phyloP scores from a whole-genome alignment of 2,113 vertebrate genomes.

The Callocephalon fimbriatum region DNA sequence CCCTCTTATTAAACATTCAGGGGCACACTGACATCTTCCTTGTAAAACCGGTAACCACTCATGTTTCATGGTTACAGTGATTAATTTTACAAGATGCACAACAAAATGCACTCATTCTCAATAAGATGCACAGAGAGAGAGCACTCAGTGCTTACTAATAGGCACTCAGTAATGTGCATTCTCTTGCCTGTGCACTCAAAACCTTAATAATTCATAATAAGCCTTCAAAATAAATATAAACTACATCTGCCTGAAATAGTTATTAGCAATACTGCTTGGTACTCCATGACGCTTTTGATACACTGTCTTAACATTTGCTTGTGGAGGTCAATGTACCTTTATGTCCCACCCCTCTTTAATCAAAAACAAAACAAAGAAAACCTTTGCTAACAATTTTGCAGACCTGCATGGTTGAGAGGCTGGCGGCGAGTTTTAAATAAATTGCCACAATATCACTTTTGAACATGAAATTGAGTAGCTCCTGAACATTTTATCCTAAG shows the following conservation, averaged over 20 bases:
- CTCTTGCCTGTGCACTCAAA: constrained; percentile 26
- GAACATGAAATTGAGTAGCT: background rate
- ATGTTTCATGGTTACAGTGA: background rate
- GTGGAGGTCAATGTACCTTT: background rate
- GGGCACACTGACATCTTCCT: background rate
- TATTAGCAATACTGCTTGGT: background rate
- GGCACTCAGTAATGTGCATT: background rate
- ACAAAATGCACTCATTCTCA: constrained; percentile 7
- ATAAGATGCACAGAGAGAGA: background rate
- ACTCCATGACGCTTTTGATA: background rate
- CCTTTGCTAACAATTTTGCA: background rate
- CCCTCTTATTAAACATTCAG: background rate
- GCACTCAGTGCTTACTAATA: background rate
- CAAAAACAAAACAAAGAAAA: background rate
- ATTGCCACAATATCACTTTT: background rate
- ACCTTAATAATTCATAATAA: constrained; percentile 58
- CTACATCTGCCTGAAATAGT: background rate
- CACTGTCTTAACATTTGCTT: background rate
- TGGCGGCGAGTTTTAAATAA: background rate
- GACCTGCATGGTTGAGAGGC: background rate
- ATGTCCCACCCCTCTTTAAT: background rate
- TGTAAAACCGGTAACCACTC: background rate
- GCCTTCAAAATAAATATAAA: constrained; percentile 24
- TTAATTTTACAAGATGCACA: constrained; percentile 49
- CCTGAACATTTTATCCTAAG: background rate